Evolutionary conservation across 53 echinoderm and acorn worm species (phyloP).

Genomic region (Apostichopus leukothele): DNA sequence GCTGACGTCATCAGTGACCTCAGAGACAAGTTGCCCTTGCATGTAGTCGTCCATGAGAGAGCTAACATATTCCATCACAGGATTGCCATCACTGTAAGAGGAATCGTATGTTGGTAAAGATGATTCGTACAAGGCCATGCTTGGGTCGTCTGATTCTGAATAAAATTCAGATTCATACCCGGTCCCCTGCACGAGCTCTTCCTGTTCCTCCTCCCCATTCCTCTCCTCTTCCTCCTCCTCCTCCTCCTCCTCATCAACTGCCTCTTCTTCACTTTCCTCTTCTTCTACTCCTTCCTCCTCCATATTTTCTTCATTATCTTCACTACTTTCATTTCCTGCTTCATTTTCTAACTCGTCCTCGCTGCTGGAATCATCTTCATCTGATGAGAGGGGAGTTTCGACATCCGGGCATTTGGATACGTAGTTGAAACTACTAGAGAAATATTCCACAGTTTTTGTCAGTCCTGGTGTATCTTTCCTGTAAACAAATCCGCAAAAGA

Average conservation of each 20-base stretch:
- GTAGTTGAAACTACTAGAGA: slow-evolving; percentile 16
- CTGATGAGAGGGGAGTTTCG: neutral
- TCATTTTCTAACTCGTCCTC: neutral
- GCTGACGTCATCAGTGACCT: neutral
- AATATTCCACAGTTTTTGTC: slow-evolving; percentile 36
- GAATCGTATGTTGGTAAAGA: slow-evolving; percentile 31
- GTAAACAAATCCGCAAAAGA: neutral
- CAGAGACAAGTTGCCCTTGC: neutral
- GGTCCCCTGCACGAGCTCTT: neutral
- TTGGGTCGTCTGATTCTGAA: neutral
- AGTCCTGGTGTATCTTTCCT: slow-evolving; percentile 33
- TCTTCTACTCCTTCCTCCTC: neutral
- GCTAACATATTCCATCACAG: neutral
- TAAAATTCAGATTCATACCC: no score
- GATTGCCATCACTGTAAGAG: neutral
- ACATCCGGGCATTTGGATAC: slow-evolving; percentile 32
- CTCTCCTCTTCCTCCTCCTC: neutral
- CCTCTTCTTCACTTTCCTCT: neutral
- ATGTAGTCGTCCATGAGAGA: neutral
- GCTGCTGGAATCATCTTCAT: slow-evolving; percentile 1
- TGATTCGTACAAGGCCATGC: slow-evolving; percentile 13
- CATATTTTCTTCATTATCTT: neutral
- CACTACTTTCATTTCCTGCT: neutral
- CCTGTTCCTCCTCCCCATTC: neutral
- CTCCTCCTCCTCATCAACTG: neutral